phyloP scores from a whole-genome alignment of 2,113 vertebrate genomes.

The Sorex araneus region DNA sequence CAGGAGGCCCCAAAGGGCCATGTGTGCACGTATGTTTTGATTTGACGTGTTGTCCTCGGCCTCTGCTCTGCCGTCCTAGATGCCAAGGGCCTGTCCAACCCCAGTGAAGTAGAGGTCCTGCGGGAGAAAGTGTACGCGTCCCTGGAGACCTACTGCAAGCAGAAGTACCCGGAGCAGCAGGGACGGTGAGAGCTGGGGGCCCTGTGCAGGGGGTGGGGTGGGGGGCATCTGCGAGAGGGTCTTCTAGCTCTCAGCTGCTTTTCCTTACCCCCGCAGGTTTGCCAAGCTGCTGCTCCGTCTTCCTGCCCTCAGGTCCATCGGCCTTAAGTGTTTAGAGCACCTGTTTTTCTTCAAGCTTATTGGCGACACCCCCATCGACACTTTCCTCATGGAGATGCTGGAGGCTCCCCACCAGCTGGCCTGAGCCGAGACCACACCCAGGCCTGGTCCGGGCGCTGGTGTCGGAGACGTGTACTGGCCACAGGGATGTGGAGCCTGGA shows the following conservation, averaged over 20 bases:
- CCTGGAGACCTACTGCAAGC: constrained; percentile 96
- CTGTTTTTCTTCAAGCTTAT: constrained; percentile 98
- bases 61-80: constrained; percentile 35
- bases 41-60: not conserved
- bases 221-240: not conserved
- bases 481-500: constrained; percentile 40
- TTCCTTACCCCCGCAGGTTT: constrained; percentile 88
- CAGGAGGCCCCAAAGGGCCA: not conserved
- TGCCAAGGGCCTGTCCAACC: constrained; percentile 93
- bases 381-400: constrained; percentile 98
- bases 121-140: constrained; percentile 96
- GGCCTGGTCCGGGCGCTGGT: not conserved
- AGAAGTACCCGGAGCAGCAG: constrained; percentile 92
- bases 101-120: constrained; percentile 95
- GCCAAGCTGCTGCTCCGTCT: constrained; percentile 97
- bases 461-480: not conserved
- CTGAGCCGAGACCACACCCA: constrained; percentile 83
- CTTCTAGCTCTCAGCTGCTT: not conserved
- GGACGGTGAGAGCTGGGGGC: constrained; percentile 70
- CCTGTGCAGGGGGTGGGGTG: not conserved
- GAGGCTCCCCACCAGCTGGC: constrained; percentile 96
- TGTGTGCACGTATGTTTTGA: not conserved
- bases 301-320: constrained; percentile 94
- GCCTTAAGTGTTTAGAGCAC: constrained; percentile 96
- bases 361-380: constrained; percentile 96